Evolutionary conservation across 2,797 vertebrate genomes (phyloP), one percentile per base, ranked within the genome.

Genomic region (Trematocara caparti): DNA sequence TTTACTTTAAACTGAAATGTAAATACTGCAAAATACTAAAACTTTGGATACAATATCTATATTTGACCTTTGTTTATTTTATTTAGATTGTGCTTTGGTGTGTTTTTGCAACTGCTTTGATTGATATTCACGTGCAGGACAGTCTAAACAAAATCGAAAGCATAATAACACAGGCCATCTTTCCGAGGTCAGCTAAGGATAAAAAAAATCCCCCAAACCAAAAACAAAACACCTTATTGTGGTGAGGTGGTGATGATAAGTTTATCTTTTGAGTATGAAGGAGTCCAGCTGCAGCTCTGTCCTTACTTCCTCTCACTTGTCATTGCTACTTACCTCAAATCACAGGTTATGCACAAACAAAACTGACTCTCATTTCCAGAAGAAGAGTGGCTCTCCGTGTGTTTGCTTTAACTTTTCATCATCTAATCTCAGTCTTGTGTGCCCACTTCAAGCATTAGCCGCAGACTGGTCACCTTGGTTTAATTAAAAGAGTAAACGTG

Each of bases 301-400:
- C 87, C 80, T 86, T 38, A 66, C 62, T 79, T 90, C 89, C 75
- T 87, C 88, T 90, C 85, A 88, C 86, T 97, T 96, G 94, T 83
- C 83, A 76, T 78, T 50, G 64, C 79, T 59, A 32, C 62, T 85
- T 85, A 95, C 96, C 87, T 96, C 96, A 36, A 97, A 97, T 92
- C 95, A 96, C 8, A 93, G 94, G 82, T 95, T 96, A 73, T 96
- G 90, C 21, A 38, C 78, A 89, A 88, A 92, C 85, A 92, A 69
- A 77, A 80, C 75, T 11, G 83, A 24, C 73, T 86, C 84, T 88
- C 48, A 73, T 82, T 80, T 86, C 53, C 75, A 83, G 76, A n/a
- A 34, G 83, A 51, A 86, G 86, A 84, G 80, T 81, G 83, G 71
- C 4, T 85, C 73, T 66, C 62, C 71, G 73, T 90, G 79, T 90